phyloP scores from a whole-genome alignment of 2,797 vertebrate genomes.

The Oreortyx pictus region DNA sequence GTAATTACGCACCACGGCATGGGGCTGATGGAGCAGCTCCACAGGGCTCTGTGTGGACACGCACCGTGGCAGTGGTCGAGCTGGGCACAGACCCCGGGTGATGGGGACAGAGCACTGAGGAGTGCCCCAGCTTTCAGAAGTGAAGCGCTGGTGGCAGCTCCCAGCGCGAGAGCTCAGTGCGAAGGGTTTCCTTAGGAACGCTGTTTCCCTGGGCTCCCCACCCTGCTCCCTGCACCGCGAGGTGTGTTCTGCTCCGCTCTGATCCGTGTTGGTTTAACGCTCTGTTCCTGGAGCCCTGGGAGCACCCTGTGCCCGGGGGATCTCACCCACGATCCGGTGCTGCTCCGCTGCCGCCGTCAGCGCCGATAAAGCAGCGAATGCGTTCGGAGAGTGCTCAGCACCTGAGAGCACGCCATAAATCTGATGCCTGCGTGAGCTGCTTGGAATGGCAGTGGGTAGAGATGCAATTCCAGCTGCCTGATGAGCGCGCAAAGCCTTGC shows the following conservation, averaged over 20 bases:
- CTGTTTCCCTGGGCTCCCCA: neutral
- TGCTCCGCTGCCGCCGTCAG: rapidly evolving
- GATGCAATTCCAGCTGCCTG: conserved; percentile 41
- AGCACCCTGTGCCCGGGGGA: neutral
- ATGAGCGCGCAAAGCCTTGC: conserved; percentile 73
- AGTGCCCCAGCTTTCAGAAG: neutral
- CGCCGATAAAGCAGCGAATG: neutral
- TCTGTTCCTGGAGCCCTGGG: neutral
- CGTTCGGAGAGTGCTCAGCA: neutral
- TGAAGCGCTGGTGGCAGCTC: neutral
- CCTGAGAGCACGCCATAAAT: conserved; percentile 23
- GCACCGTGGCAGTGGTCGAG: rapidly evolving
- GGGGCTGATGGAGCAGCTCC: conserved; percentile 44
- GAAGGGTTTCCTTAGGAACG: conserved; percentile 52
- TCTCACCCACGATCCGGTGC: neutral
- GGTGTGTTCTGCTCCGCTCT: neutral
- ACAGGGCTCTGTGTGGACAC: neutral
- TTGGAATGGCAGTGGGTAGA: neutral
- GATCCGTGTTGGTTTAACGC: rapidly evolving
- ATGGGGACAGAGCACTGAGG: too few species aligned
- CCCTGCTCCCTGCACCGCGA: neutral
- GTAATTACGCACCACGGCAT: conserved; percentile 12
- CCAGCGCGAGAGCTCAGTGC: neutral
- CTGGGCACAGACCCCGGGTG: neutral
- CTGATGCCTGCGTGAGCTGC: neutral